phyloP scores from a whole-genome alignment of 2,113 vertebrate genomes.

The Telmatochromis sp. region DNA sequence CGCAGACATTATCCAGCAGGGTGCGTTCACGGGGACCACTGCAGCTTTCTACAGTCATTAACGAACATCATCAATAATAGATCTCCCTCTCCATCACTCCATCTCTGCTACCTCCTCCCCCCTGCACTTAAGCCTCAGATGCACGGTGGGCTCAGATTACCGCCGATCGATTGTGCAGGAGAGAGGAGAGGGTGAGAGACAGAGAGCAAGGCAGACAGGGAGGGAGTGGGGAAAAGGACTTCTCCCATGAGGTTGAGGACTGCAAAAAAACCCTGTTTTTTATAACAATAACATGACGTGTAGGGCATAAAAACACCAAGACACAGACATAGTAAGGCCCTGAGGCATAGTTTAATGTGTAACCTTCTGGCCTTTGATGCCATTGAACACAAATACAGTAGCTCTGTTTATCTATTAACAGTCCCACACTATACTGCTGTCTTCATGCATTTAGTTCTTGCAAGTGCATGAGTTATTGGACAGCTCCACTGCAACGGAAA shows the following conservation, averaged over 20 bases:
- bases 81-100: conserved; percentile 63
- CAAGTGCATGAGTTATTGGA: not conserved
- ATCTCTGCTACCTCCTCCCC: conserved; percentile 39
- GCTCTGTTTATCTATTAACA: not conserved
- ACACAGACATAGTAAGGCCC: not conserved
- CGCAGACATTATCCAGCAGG: conserved; percentile 39
- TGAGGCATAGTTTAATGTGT: not conserved
- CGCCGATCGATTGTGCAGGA: conserved; percentile 60
- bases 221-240: not conserved
- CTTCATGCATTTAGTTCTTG: not conserved
- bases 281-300: conserved; percentile 46
- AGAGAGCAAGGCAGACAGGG: not conserved
- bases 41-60: conserved; percentile 71
- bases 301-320: not conserved
- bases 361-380: not conserved
- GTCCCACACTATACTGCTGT: not conserved
- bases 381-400: not conserved
- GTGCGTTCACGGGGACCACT: conserved; percentile 34
- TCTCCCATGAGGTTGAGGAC: conserved; percentile 3
- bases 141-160: conserved; percentile 67
- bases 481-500: not conserved
- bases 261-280: conserved; percentile 7
- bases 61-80: conserved; percentile 76
- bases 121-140: conserved; percentile 66
- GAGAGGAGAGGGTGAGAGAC: conserved; percentile 8